Evolutionary conservation across 2,888 invertebrate genomes (phyloP).

Genomic region (Osmoderma eremita): DNA sequence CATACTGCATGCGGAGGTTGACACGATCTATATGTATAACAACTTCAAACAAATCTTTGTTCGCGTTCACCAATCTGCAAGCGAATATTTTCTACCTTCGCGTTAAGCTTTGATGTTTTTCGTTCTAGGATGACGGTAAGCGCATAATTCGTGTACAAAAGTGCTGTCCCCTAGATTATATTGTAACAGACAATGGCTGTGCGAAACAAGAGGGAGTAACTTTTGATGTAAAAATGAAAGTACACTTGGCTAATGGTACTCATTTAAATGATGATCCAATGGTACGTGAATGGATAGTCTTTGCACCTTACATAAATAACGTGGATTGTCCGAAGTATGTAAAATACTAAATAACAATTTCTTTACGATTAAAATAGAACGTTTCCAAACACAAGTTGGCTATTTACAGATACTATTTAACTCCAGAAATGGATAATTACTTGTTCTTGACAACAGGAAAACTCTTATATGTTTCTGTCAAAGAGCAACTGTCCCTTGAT

Average conservation of each 20-base stretch:
- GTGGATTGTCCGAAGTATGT: conserved; percentile 44
- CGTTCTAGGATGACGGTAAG: conserved; percentile 46
- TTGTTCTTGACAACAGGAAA: conserved; percentile 49
- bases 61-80: no score
- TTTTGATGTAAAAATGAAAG: conserved; percentile 44
- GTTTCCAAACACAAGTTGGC: background rate
- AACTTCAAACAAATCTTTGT: no score
- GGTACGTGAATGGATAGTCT: conserved; percentile 38
- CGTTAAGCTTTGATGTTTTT: no score
- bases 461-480: conserved; percentile 46
- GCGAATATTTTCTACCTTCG: no score
- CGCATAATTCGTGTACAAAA: conserved; percentile 51
- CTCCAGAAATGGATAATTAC: conserved; percentile 46
- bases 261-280: conserved; percentile 50
- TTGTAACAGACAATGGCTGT: conserved; percentile 45
- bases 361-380: no score
- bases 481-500: conserved; percentile 48
- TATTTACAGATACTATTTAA: conserved; percentile 44
- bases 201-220: conserved; percentile 6
- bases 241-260: conserved; percentile 50
- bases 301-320: conserved; percentile 45
- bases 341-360: background rate
- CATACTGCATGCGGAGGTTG: no score
- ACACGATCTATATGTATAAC: no score
- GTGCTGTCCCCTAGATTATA: conserved; percentile 49